phyloP scores from a whole-genome alignment of 2,113 vertebrate genomes.

The Hemiscyllium ocellatum region DNA sequence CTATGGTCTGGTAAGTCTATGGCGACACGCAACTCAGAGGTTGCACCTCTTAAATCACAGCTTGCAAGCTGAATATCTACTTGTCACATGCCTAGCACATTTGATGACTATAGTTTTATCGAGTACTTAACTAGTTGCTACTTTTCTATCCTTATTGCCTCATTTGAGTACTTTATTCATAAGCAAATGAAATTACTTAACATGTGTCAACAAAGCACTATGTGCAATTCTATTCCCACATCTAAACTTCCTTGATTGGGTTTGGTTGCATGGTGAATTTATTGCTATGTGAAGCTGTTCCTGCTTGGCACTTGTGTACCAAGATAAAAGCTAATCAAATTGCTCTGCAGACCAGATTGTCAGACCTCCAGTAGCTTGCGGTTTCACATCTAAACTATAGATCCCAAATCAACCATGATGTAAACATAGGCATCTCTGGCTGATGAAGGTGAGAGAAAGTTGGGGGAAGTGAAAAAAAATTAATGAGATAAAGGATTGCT shows the following conservation, averaged over 20 bases:
- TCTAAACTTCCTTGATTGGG: background rate
- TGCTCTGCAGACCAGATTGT: constrained; percentile 17
- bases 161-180: background rate
- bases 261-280: background rate
- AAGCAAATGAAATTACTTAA: background rate
- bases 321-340: background rate
- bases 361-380: constrained; percentile 19
- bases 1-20: no score
- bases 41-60: background rate
- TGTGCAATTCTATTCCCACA: background rate
- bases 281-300: background rate
- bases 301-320: background rate
- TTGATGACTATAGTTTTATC: background rate
- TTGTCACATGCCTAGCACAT: background rate
- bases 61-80: background rate
- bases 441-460: background rate
- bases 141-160: background rate
- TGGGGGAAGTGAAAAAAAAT: background rate
- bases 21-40: background rate
- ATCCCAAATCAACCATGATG: background rate
- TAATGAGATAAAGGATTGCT: background rate
- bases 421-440: constrained; percentile 7
- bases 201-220: background rate
- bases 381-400: background rate
- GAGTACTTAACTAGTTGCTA: background rate